Percentiles rank a stretch among this genome's conserved stretches.
Evolutionary conservation across 2,113 vertebrate genomes (phyloP).

Genomic region (Menidia beryllina): DNA sequence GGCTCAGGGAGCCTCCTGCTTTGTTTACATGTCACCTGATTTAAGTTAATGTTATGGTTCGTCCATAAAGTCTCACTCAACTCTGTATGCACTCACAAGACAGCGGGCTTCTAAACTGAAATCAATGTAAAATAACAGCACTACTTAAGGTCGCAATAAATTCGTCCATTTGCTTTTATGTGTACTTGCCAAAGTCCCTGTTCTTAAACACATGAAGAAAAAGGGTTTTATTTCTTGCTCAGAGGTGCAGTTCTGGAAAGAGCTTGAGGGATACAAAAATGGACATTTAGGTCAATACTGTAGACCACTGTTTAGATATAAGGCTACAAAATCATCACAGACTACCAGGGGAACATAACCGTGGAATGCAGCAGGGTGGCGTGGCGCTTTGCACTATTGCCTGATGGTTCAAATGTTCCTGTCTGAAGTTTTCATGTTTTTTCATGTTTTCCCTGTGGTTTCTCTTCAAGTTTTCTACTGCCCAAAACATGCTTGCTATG

Average conservation of each 20-base stretch:
- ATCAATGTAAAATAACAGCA: constrained; percentile 36
- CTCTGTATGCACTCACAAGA: too few species aligned
- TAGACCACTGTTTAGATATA: background rate
- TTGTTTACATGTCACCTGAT: constrained; percentile 50
- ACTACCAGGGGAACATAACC: background rate
- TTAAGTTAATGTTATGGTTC: constrained; percentile 30
- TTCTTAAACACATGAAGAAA: constrained; percentile 25
- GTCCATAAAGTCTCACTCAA: constrained; percentile 46
- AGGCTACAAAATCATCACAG: background rate
- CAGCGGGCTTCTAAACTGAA: constrained; percentile 28
- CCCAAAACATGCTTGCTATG: background rate
- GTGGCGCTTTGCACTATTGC: background rate
- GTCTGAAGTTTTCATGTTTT: too few species aligned
- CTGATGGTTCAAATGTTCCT: background rate
- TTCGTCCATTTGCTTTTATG: constrained; percentile 49
- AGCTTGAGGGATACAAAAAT: background rate
- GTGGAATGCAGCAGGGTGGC: background rate
- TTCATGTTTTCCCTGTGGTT: too few species aligned
- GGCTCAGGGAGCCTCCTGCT: constrained; percentile 43
- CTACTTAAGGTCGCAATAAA: constrained; percentile 40
- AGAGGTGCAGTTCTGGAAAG: background rate
- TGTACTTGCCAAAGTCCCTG: constrained; percentile 21
- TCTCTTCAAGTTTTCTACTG: background rate
- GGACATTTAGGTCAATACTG: background rate
- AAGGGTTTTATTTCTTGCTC: background rate